Conservation (phyloP, 2,797 vertebrate genomes). For the Gallinago stenura region DNA sequence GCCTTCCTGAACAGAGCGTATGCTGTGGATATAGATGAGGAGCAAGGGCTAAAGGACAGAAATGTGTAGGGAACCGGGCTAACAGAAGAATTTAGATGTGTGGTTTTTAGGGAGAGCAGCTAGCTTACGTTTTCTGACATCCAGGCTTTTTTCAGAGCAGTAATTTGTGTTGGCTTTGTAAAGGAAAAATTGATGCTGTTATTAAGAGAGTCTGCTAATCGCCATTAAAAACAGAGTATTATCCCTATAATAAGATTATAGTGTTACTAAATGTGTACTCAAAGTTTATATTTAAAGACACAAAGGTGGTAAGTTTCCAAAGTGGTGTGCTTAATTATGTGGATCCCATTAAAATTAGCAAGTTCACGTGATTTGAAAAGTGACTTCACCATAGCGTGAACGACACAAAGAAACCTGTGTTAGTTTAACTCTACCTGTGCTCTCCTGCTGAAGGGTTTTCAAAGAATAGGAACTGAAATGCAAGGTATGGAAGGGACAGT, state of each 20-base stretch:
- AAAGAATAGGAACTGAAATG: neutral
- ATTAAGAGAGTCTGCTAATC: neutral
- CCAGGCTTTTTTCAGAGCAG: neutral
- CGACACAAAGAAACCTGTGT: neutral
- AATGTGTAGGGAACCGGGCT: neutral
- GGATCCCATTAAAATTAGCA: neutral
- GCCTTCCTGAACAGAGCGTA: neutral
- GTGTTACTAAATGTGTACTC: neutral
- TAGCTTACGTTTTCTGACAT: neutral
- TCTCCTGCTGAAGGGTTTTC: neutral
- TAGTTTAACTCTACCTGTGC: neutral
- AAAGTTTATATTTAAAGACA: neutral
- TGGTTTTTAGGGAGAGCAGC: neutral
- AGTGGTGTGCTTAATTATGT: neutral
- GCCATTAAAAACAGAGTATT: neutral
- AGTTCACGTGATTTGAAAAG: neutral
- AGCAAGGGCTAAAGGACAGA: conserved; percentile 48
- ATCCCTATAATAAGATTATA: neutral
- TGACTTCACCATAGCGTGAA: fast-evolving
- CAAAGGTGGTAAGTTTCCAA: neutral
- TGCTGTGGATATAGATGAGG: neutral
- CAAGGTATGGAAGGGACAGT: neutral
- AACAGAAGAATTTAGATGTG: neutral
- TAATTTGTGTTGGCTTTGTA: neutral
- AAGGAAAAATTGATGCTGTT: neutral